A percentile compares a stretch with the other conserved stretches of the same genome.
Evolutionary conservation across 2,888 invertebrate genomes (phyloP).

Genomic region (Phortica okadai): DNA sequence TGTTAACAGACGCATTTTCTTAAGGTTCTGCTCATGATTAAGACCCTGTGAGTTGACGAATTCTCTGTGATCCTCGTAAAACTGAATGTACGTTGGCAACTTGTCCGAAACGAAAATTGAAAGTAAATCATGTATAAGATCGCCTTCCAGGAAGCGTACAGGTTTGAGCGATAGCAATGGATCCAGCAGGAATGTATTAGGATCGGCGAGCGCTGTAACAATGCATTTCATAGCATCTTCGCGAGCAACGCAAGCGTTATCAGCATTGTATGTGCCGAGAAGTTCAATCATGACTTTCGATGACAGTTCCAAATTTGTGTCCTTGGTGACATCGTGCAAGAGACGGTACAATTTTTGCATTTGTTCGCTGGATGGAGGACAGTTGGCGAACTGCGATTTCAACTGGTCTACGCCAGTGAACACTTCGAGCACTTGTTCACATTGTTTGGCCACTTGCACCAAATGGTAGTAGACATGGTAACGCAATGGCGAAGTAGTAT

Average conservation of each 20-base stretch:
- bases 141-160: constrained; percentile 95
- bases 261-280: constrained; percentile 96
- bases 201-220: constrained; percentile 95
- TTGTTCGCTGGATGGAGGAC: constrained; percentile 90
- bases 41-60: constrained; percentile 90
- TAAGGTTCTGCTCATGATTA: constrained; percentile 95
- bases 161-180: constrained; percentile 95
- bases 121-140: constrained; percentile 94
- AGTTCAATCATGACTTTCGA: constrained; percentile 98
- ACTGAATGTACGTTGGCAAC: constrained; percentile 91
- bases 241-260: constrained; percentile 96
- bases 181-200: constrained; percentile 95
- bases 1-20: constrained; percentile 97
- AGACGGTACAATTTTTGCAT: constrained; percentile 93
- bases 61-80: constrained; percentile 94
- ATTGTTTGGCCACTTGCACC: constrained; percentile 91
- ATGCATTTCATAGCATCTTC: constrained; percentile 98
- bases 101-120: constrained; percentile 97
- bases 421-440: constrained; percentile 89
- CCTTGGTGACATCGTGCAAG: constrained; percentile 91
- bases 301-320: constrained; percentile 91
- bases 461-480: constrained; percentile 96
- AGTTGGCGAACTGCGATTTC: constrained; percentile 86
- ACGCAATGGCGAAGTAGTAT: constrained; percentile 88
- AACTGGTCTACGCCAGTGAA: constrained; percentile 90